Base-by-base conservation (phyloP, 2,113 vertebrate species). In the Okapia johnstoni region DNA sequence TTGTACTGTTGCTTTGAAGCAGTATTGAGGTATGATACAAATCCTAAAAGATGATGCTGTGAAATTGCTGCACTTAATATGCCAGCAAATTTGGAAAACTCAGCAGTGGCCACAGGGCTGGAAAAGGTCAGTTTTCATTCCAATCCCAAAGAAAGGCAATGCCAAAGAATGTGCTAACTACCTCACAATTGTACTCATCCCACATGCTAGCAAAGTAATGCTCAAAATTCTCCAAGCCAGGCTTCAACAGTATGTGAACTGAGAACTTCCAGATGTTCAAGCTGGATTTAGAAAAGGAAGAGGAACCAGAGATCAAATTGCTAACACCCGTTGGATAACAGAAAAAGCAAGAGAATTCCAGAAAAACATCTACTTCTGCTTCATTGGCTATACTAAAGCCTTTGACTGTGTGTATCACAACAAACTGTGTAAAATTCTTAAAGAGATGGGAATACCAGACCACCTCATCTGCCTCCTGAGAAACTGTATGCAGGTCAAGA, bases 1-100 rank as follows among this genome's bases (percentile, higher is more conserved):
- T 52, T 15, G 43, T 17, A 25, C 40, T 61, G 16, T 26, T 80
- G 14, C 40, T 97, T 92, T 92, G 70, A 86, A 95, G 48, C 14
- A 70, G 5, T 7, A 26, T 13, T 36, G 33, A 83, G 58, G 28
- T 58, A 4, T 33, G 3, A 95, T 23, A 73, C 36, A 73, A 73
- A 73, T 73, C 66, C 19, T 70, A 73, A 73, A 70, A 73, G 19
- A 40, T 73, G 19, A 73, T 73, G n/a, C n/a, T 23, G 19, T 73
- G 66, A 40, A 73, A 73, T 6, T 70, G 66, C 19, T 70, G 66
- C 19, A 70, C 19, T 70, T n/a, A 70, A 12, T 40, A 70, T 23
- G 19, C 2, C 66, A 70, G 66, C 66, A 70, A 70, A 70, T 70
- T 40, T 70, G 66, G 66, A 70, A 70, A 70, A 70, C n/a, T 40